A percentile compares a stretch with the other conserved stretches of the same genome.
These are phyloP conservation scores for Eugnorisma glareosa DNA, from an alignment of 2,888 invertebrate genomes.

Conservation along the genomic window DNA sequence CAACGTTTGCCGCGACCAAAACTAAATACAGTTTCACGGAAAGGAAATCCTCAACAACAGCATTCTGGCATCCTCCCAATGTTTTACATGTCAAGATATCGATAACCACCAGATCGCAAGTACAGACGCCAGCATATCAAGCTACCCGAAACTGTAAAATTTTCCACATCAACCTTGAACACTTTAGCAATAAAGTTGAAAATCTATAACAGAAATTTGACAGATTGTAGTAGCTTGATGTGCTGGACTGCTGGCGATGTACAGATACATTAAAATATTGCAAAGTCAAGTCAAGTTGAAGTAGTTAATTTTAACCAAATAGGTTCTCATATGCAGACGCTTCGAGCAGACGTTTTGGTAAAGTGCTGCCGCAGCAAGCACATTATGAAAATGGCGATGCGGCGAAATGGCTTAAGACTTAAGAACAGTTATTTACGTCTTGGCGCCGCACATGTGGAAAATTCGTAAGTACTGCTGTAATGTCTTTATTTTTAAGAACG, in stretches of 20 bases:
- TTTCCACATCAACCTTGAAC: too few species aligned
- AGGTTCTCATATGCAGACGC: constrained; percentile 5
- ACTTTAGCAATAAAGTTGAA: too few species aligned
- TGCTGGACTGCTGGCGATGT: too few species aligned
- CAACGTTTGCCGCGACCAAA: constrained; percentile 36
- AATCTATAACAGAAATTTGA: too few species aligned
- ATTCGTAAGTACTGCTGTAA: constrained; percentile 6
- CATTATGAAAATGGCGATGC: constrained; percentile 27
- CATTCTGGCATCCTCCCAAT: constrained; percentile 56
- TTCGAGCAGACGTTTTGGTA: constrained; percentile 30
- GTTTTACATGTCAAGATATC: constrained; percentile 44
- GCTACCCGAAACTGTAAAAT: too few species aligned
- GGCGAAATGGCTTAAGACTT: constrained; percentile 9
- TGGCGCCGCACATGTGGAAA: background rate
- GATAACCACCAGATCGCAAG: constrained; percentile 40
- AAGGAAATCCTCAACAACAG: constrained; percentile 50
- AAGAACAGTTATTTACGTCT: constrained; percentile 26
- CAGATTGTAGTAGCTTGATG: too few species aligned
- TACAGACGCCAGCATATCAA: too few species aligned
- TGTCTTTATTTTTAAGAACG: constrained; percentile 7
- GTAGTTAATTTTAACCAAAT: constrained; percentile 47
- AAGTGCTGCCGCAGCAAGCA: constrained; percentile 32
- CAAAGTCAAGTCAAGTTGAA: too few species aligned
- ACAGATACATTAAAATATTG: constrained; percentile 30
- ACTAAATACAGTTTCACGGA: constrained; percentile 57